These are phyloP conservation scores for Rotaria socialis DNA, from an alignment of 2,888 invertebrate species.

Conservation along the genomic window DNA sequence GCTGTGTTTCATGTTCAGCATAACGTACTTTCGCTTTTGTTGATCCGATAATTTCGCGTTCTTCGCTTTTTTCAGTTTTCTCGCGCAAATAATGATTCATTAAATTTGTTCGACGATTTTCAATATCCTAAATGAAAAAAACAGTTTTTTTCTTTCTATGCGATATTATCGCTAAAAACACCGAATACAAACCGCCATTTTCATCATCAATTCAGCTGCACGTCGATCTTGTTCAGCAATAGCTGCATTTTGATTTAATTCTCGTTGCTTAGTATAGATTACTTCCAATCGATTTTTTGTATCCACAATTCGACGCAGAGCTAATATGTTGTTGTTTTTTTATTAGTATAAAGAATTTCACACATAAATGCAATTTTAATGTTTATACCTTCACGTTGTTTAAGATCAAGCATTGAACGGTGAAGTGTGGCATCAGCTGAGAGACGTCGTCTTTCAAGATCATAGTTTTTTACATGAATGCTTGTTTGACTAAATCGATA, in stretches of 20 bases:
- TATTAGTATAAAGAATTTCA: too few species aligned
- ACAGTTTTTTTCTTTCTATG: neutral
- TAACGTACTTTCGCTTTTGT: constrained; percentile 51
- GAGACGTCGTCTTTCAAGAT: constrained; percentile 52
- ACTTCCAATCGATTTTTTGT: constrained; percentile 53
- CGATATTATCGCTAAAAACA: too few species aligned
- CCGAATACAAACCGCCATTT: constrained; percentile 50
- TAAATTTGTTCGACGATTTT: constrained; percentile 30
- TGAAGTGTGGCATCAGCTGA: constrained; percentile 54
- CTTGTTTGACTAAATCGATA: constrained; percentile 52
- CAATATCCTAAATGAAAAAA: constrained; percentile 36
- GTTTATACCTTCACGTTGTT: constrained; percentile 54
- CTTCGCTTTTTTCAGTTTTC: constrained; percentile 52
- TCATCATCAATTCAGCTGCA: constrained; percentile 53
- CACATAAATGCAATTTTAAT: neutral
- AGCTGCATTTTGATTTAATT: constrained; percentile 54
- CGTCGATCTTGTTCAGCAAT: constrained; percentile 54
- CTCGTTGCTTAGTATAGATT: constrained; percentile 53
- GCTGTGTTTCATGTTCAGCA: constrained; percentile 51
- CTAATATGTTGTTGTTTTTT: constrained; percentile 47
- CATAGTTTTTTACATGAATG: constrained; percentile 54
- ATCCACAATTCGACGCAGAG: constrained; percentile 54
- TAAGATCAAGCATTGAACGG: constrained; percentile 54
- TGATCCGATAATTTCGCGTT: constrained; percentile 52
- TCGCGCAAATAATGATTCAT: constrained; percentile 49